phyloP scores from a whole-genome alignment of 92 coral and sea anemone species.

The Porites cylindrica region DNA sequence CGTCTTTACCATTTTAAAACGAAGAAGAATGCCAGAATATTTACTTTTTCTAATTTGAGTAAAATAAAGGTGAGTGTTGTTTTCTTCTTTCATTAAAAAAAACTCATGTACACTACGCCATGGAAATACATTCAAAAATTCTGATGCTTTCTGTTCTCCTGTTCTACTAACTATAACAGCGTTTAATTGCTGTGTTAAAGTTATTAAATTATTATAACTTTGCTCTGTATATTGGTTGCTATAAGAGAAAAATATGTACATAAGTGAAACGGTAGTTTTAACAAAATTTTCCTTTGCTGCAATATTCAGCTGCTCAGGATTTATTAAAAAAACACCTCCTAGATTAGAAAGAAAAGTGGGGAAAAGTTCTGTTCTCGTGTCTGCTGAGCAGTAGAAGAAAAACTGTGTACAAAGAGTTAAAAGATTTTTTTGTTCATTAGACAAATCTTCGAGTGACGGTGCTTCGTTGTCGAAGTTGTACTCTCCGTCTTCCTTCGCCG shows the following conservation, averaged over 20 bases:
- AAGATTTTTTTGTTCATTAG: too few relatives aligned
- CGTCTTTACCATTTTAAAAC: slow-evolving; percentile 8
- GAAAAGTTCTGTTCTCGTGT: background rate
- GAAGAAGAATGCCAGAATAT: background rate
- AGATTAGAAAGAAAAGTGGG: background rate
- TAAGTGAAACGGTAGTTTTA: background rate
- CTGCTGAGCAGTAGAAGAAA: background rate
- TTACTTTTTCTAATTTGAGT: fast-evolving
- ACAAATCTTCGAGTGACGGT: too few relatives aligned
- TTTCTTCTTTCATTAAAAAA: slow-evolving; percentile 9
- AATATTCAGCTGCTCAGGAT: slow-evolving; percentile 4
- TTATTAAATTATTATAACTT: too few relatives aligned
- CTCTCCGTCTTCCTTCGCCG: too few relatives aligned
- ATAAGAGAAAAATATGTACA: background rate
- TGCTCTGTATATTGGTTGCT: background rate
- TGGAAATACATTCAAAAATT: background rate
- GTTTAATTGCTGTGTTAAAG: too few relatives aligned
- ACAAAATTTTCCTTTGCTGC: slow-evolving; percentile 3
- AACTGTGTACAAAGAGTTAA: background rate
- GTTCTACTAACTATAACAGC: slow-evolving; percentile 13
- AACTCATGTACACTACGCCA: background rate
- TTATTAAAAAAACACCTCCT: background rate
- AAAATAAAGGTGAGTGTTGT: background rate
- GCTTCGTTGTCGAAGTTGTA: too few relatives aligned
- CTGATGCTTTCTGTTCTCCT: slow-evolving; percentile 21